Percentiles rank a stretch among this genome's conserved stretches.
phyloP scores from a whole-genome alignment of 2,113 vertebrate species.

The Bufo gargarizans region DNA sequence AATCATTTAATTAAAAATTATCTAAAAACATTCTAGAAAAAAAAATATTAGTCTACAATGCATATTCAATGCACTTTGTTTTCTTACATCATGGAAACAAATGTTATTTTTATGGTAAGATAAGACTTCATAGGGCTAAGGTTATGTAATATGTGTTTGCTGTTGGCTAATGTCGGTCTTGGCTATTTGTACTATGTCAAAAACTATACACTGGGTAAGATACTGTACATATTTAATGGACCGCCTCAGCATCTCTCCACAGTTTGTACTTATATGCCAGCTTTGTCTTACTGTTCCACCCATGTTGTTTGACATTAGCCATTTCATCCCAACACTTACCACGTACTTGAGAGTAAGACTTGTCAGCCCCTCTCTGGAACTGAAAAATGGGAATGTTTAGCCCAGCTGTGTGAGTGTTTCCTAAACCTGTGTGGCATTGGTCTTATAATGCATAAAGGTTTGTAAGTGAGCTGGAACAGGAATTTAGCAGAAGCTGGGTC shows the following conservation, averaged over 20 bases:
- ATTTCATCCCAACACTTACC: slow-evolving; percentile 66
- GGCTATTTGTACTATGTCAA: background rate
- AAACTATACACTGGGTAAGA: background rate
- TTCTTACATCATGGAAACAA: background rate
- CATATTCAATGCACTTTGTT: background rate
- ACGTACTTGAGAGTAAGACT: slow-evolving; percentile 65
- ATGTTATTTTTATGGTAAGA: background rate
- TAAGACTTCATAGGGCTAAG: background rate
- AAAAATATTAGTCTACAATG: background rate
- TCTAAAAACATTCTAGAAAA: no score
- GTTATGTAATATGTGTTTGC: background rate
- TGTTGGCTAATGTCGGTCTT: background rate
- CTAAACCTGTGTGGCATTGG: slow-evolving; percentile 79
- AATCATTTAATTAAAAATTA: no score
- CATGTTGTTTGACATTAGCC: slow-evolving; percentile 54
- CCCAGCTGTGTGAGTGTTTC: slow-evolving; percentile 76
- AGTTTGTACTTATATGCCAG: background rate
- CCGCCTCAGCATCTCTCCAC: background rate
- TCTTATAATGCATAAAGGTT: slow-evolving; percentile 76
- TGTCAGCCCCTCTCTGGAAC: slow-evolving; percentile 45
- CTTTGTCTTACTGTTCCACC: slow-evolving; percentile 18
- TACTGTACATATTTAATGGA: background rate
- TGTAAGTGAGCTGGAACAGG: slow-evolving; percentile 83
- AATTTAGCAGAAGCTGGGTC: slow-evolving; percentile 75
- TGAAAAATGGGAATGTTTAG: slow-evolving; percentile 61